A percentile compares a stretch with the other conserved stretches of the same genome.
Evolutionary conservation across 2,113 vertebrate genomes (phyloP).

Genomic region (Macrotis lagotis): DNA sequence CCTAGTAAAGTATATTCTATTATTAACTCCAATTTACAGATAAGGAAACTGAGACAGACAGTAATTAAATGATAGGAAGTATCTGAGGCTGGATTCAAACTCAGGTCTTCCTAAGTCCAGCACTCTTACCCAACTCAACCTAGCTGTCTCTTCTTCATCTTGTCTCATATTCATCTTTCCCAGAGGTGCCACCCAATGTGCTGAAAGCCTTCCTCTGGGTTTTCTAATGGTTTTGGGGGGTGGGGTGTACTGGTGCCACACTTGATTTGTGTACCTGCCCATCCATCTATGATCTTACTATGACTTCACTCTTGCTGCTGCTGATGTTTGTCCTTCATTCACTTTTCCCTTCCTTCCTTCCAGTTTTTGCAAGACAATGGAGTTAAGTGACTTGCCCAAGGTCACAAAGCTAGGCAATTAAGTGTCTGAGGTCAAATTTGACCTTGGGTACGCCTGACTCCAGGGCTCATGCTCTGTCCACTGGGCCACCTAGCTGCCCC

Average conservation of each 20-base stretch:
- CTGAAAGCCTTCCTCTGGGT: slow-evolving; percentile 28
- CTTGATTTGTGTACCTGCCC: background rate
- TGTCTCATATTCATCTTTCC: background rate
- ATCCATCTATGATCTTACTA: background rate
- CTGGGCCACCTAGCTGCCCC: no score
- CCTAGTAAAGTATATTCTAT: background rate
- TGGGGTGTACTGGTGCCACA: background rate
- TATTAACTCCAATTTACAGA: background rate
- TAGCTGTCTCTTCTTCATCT: background rate
- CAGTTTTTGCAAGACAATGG: no score
- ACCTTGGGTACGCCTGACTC: no score
- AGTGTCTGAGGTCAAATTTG: no score
- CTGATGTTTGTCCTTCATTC: no score
- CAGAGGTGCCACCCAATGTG: background rate
- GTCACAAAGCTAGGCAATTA: no score
- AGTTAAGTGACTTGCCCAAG: no score
- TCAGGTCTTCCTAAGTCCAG: background rate
- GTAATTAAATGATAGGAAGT: background rate
- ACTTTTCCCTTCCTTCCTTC: no score
- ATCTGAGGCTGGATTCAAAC: background rate
- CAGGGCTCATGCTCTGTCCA: no score
- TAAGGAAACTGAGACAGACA: background rate
- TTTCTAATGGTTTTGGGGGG: background rate
- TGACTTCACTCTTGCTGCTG: no score
- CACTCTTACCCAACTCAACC: background rate